Conservation (phyloP, 2,888 invertebrate genomes). For the Noctuana brunneofusca region DNA sequence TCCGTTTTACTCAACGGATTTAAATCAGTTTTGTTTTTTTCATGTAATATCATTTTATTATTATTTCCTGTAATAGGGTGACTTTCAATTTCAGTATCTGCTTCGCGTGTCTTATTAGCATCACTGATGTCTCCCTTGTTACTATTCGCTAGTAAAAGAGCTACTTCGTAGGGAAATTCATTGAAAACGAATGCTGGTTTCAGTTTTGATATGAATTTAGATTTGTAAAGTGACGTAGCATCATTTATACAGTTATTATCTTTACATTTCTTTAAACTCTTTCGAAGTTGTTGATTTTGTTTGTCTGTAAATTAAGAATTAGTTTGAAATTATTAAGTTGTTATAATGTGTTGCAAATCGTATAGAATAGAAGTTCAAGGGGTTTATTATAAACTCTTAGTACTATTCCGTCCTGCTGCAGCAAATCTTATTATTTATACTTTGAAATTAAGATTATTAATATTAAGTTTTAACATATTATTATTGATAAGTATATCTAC, state of each 20-base stretch:
- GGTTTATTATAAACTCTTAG: too few species aligned
- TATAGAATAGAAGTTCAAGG: too few species aligned
- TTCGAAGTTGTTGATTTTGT: slow-evolving; percentile 42
- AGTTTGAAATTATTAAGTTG: too few species aligned
- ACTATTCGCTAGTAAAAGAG: slow-evolving; percentile 50
- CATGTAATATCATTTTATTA: neutral
- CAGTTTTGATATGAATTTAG: slow-evolving; percentile 49
- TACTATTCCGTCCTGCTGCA: too few species aligned
- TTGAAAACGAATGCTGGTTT: slow-evolving; percentile 54
- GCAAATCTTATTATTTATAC: too few species aligned
- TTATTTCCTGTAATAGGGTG: slow-evolving; percentile 32
- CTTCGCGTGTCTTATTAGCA: slow-evolving; percentile 11
- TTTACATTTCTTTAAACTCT: slow-evolving; percentile 48
- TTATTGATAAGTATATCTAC: too few species aligned
- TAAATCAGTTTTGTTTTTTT: slow-evolving; percentile 34
- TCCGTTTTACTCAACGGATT: slow-evolving; percentile 24
- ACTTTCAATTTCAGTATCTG: slow-evolving; percentile 4
- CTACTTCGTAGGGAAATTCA: slow-evolving; percentile 65
- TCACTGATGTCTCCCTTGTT: slow-evolving; percentile 41
- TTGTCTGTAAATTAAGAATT: slow-evolving; percentile 21
- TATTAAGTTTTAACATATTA: too few species aligned
- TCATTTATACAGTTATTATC: slow-evolving; percentile 42
- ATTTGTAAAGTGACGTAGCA: slow-evolving; percentile 42
- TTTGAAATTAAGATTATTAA: too few species aligned
- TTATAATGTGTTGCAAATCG: too few species aligned